Conservation (phyloP, 53 echinoderm and acorn worm genomes). For the Echinometra lucunter region DNA sequence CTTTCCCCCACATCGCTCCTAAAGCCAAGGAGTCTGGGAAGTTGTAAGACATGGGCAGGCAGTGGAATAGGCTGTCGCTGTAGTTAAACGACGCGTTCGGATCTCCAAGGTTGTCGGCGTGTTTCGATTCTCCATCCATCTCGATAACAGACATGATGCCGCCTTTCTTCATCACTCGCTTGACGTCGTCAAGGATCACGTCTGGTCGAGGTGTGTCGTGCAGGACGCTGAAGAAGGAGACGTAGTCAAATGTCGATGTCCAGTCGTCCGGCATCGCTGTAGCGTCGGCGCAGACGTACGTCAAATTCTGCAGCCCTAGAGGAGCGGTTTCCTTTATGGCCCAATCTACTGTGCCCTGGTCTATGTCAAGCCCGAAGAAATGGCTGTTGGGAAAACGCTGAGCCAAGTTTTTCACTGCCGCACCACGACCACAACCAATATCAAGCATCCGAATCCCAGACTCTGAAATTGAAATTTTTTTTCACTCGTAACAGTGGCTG, state of each 20-base stretch:
- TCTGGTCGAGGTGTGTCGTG: conserved; percentile 79
- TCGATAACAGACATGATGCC: conserved; percentile 77
- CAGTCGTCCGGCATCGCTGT: conserved; percentile 72
- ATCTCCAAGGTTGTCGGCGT: conserved; percentile 66
- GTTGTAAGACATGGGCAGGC: conserved; percentile 77
- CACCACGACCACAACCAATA: conserved; percentile 77
- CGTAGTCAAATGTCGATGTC: conserved; percentile 76
- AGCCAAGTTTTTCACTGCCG: conserved; percentile 68
- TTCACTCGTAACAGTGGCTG: too few relatives aligned
- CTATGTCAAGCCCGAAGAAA: conserved; percentile 78
- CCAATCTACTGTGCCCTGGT: conserved; percentile 42
- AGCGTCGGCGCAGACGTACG: conserved; percentile 69
- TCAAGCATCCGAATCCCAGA: conserved; percentile 79
- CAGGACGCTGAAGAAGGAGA: conserved; percentile 75
- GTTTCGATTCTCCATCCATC: conserved; percentile 62
- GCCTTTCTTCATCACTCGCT: conserved; percentile 69
- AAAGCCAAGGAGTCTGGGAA: conserved; percentile 74
- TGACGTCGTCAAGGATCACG: conserved; percentile 63
- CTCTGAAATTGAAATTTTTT: conserved; percentile 56
- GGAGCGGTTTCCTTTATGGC: conserved; percentile 45
- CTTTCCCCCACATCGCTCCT: conserved; percentile 86
- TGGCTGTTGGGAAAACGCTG: conserved; percentile 76
- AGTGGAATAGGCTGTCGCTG: conserved; percentile 79
- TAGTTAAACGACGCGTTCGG: conserved; percentile 37
- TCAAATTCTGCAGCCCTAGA: conserved; percentile 66